These are phyloP conservation scores for Caenorhabditis drosophilae DNA, from an alignment of 2,888 invertebrate genomes.

Conservation along the genomic window DNA sequence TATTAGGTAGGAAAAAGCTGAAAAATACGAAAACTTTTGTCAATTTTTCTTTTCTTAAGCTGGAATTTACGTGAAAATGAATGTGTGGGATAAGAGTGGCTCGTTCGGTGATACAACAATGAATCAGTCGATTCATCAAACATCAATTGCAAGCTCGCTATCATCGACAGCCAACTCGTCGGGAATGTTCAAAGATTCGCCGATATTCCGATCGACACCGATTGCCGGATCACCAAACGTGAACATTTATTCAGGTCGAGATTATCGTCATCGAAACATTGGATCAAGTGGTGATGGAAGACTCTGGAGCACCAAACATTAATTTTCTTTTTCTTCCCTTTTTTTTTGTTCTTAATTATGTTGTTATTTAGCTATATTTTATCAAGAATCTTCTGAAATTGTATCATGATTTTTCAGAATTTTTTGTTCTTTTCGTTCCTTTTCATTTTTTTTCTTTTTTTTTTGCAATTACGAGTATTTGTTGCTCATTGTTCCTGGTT, in stretches of 20 bases:
- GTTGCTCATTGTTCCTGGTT: too few species aligned
- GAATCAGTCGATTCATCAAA: constrained; percentile 12
- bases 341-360: too few species aligned
- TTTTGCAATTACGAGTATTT: too few species aligned
- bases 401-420: too few species aligned
- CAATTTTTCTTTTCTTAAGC: background rate
- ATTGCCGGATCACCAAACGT: constrained; percentile 32
- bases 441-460: too few species aligned
- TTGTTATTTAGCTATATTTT: too few species aligned
- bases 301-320: constrained; percentile 14
- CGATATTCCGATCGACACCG: constrained; percentile 33
- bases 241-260: constrained; percentile 6
- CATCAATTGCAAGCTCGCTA: constrained; percentile 30
- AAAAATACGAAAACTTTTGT: background rate
- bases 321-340: background rate
- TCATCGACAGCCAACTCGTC: constrained; percentile 8
- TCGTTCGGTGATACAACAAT: constrained; percentile 21
- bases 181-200: constrained; percentile 5
- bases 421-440: too few species aligned
- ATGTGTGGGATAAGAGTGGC: constrained; percentile 22
- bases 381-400: too few species aligned
- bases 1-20: constrained; percentile 10
- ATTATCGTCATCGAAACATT: constrained; percentile 27
- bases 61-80: constrained; percentile 23
- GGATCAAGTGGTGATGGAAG: constrained; percentile 28